Percentiles rank a stretch among this genome's conserved stretches.
Evolutionary conservation across 2,113 vertebrate species (phyloP).

Genomic region (Cranoglanis bouderius): DNA sequence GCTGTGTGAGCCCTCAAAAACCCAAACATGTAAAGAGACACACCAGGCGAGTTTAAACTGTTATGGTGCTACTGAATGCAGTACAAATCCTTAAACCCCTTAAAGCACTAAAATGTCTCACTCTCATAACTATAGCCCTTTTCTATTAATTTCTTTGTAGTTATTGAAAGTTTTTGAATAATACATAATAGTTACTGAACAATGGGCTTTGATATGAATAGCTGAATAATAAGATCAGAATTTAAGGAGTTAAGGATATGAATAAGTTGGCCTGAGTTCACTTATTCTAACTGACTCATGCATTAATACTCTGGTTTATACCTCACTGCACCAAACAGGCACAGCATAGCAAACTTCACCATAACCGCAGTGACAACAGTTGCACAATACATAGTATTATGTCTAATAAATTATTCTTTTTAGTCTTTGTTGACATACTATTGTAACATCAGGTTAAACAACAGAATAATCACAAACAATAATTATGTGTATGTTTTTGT

Average conservation of each 20-base stretch:
- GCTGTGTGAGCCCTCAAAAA: neutral
- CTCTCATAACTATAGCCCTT: neutral
- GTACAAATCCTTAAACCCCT: neutral
- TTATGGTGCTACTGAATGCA: neutral
- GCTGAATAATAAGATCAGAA: neutral
- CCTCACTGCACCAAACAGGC: neutral
- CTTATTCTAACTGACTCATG: neutral
- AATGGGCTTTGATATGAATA: neutral
- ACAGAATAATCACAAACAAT: constrained; percentile 31
- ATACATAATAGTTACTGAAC: neutral
- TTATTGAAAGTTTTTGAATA: neutral
- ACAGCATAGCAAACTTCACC: neutral
- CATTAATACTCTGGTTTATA: neutral
- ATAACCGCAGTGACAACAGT: neutral
- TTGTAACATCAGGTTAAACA: constrained; percentile 29
- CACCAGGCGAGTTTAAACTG: constrained; percentile 22
- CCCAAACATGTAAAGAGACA: constrained; percentile 24
- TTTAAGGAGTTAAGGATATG: neutral
- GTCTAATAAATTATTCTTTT: constrained; percentile 2
- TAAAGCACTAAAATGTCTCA: neutral
- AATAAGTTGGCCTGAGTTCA: neutral
- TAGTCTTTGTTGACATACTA: neutral
- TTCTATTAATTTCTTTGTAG: neutral
- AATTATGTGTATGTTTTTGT: constrained; percentile 36
- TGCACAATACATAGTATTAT: neutral